These are phyloP conservation scores for Discoglossus pictus DNA, from an alignment of 2,797 vertebrate genomes.

Conservation along the genomic window DNA sequence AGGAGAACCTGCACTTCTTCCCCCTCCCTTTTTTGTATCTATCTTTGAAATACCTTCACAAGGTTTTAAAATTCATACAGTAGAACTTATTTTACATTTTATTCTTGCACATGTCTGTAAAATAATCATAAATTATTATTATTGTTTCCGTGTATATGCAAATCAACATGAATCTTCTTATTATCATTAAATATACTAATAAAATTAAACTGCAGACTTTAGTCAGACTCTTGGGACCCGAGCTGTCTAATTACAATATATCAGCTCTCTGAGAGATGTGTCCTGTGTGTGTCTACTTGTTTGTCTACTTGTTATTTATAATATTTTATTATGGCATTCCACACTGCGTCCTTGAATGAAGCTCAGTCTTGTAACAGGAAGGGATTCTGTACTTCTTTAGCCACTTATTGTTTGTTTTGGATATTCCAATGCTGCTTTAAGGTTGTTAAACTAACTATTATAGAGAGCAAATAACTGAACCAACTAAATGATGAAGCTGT, in stretches of 20 bases:
- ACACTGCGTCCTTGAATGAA: conserved; percentile 26
- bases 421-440: conserved; percentile 3
- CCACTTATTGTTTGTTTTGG: conserved; percentile 39
- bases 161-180: too few species aligned
- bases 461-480: not conserved
- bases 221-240: not conserved
- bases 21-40: too few species aligned
- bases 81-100: too few species aligned
- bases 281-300: not conserved
- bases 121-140: too few species aligned
- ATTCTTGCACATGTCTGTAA: too few species aligned
- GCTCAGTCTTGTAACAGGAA: conserved; percentile 34
- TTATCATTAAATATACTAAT: too few species aligned
- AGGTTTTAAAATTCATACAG: too few species aligned
- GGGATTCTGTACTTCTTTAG: conserved; percentile 15
- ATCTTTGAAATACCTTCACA: too few species aligned
- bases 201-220: not conserved
- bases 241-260: not conserved
- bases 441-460: conserved; percentile 5
- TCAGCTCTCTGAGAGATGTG: not conserved
- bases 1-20: too few species aligned
- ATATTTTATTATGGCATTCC: conserved; percentile 11
- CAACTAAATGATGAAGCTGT: too few species aligned
- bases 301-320: not conserved
- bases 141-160: too few species aligned